Evolutionary conservation across 2,888 invertebrate genomes (phyloP), one percentile per base, ranked within the genome.

Genomic region (Cremastinae sp.): DNA sequence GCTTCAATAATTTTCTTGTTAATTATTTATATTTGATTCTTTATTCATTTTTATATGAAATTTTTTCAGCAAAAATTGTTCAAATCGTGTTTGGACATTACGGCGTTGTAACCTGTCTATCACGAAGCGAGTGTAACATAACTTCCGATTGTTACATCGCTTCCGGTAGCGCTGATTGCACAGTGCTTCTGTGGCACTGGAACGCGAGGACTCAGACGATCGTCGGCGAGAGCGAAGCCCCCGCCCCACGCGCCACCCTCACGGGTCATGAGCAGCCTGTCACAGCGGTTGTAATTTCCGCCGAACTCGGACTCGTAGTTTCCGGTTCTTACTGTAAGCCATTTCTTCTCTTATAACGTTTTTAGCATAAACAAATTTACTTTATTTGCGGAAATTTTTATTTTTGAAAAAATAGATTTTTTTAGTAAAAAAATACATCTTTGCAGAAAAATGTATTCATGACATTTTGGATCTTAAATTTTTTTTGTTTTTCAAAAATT

Each of bases 51-150:
- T n/a, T n/a, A n/a, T n/a, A n/a, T n/a, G n/a, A n/a, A n/a, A n/a
- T n/a, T n/a, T 39, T 78, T 91, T 0, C 91, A 97, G 98, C 98
- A 0, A 97, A 98, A 92, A 98, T 99, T 87, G 96, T 97, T 51
- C 99, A 99, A 91, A 98, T 99, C 83, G 95, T 99, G 65, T 99
- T 98, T 91, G 99, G 99, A 0, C 99, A 99, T 91, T 98, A 98
- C 90, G 99, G 98, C 78, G 97, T 99, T 65, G 99, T 99, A 82
- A 99, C 99, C 9, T 99, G 99, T 90, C 92, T 99, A 83, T 97
- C 98, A 0, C 93, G 99, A 59, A 98, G 98, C 1, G 99, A 99
- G 90, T 98, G 98, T 91, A 98, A 98, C 91, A 97, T 99, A 81
- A 98, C 97, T n/a, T 97, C 97, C 0, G 99, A 99, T 91, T 99